These are phyloP conservation scores for Pangasius mekongensis DNA, from an alignment of 2,797 vertebrate species.

Conservation along the genomic window DNA sequence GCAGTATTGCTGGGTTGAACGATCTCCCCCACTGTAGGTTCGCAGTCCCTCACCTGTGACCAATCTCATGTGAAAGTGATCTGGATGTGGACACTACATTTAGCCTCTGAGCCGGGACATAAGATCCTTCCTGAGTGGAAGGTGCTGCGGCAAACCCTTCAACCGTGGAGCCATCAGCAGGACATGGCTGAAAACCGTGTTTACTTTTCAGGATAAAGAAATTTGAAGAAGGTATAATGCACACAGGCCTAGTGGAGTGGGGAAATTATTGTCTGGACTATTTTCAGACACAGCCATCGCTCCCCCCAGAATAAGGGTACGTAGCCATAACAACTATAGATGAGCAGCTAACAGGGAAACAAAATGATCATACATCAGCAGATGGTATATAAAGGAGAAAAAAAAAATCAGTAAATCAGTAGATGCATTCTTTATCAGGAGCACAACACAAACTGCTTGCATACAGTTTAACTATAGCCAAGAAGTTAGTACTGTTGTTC, in stretches of 20 bases:
- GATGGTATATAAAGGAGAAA: background rate
- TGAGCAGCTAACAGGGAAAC: background rate
- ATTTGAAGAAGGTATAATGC: background rate
- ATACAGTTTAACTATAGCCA: no score
- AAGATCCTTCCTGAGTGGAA: conserved; percentile 4
- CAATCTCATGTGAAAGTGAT: background rate
- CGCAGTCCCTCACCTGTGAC: background rate
- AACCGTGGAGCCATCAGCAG: background rate
- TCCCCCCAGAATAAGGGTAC: background rate
- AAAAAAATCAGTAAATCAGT: background rate
- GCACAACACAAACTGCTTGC: no score
- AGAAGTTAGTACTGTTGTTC: background rate
- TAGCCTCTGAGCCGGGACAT: background rate
- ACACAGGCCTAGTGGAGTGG: background rate
- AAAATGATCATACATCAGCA: background rate
- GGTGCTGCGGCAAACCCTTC: background rate
- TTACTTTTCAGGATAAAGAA: background rate
- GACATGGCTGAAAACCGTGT: background rate
- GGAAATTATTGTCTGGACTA: background rate
- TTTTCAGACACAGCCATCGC: background rate
- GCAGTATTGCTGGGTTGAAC: background rate
- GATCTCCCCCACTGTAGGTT: background rate
- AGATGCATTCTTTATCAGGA: background rate
- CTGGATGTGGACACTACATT: background rate
- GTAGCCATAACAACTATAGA: background rate